Evolutionary conservation across 2,113 vertebrate species (phyloP).

Genomic region (Cyanoramphus novaezelandiae): DNA sequence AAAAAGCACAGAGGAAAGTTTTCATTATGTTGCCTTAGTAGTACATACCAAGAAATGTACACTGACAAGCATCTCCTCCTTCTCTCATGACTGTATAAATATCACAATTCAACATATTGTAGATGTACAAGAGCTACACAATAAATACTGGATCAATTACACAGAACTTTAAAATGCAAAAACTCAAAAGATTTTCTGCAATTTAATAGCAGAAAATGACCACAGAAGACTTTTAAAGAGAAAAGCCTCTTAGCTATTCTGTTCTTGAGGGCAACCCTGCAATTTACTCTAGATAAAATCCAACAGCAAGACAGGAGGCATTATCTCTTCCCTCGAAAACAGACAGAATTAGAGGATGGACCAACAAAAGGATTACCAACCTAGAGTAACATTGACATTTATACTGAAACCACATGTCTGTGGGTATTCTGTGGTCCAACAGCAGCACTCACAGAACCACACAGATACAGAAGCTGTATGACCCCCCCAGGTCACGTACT

Average conservation of each 20-base stretch:
- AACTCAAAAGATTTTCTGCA: neutral
- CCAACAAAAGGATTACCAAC: neutral
- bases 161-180: neutral
- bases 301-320: neutral
- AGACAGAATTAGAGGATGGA: neutral
- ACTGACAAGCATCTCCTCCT: neutral
- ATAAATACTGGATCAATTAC: neutral
- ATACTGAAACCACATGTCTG: accelerated
- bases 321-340: neutral
- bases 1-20: neutral
- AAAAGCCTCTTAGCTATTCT: neutral
- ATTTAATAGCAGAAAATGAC: neutral
- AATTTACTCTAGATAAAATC: neutral
- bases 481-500: neutral
- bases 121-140: neutral
- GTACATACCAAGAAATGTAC: neutral
- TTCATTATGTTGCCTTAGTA: neutral
- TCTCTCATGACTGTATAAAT: neutral
- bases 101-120: neutral
- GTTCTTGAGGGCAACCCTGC: neutral
- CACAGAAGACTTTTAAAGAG: neutral
- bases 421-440: neutral
- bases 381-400: neutral
- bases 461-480: neutral
- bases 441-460: neutral